phyloP scores from a whole-genome alignment of 2,797 vertebrate species.

The Spinus olivaceus region DNA sequence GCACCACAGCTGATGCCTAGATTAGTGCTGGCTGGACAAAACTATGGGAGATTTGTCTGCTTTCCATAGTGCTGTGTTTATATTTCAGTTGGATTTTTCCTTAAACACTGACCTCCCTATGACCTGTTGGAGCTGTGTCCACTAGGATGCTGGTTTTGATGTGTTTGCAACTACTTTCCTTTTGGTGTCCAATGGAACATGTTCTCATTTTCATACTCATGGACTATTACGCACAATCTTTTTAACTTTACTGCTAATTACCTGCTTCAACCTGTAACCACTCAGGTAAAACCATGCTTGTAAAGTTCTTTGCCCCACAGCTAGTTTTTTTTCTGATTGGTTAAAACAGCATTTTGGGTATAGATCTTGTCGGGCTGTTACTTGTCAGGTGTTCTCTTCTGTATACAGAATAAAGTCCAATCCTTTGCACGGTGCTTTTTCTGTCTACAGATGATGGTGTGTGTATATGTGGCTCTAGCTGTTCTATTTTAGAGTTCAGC shows the following conservation, averaged over 20 bases:
- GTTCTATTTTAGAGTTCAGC: not conserved
- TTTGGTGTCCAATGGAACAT: not conserved
- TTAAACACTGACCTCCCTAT: constrained; percentile 83
- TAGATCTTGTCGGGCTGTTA: not conserved
- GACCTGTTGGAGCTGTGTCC: constrained; percentile 85
- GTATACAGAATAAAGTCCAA: not conserved
- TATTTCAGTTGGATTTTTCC: constrained; percentile 88
- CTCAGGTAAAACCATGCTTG: not conserved
- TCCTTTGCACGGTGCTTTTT: not conserved
- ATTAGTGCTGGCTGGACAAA: constrained; percentile 89
- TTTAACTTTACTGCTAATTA: not conserved
- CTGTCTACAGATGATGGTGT: not conserved
- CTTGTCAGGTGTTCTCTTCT: not conserved
- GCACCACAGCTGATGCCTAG: constrained; percentile 89
- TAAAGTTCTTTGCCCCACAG: not conserved
- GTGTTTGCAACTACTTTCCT: constrained; percentile 31
- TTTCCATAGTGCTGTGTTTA: constrained; percentile 86
- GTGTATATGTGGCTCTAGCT: not conserved
- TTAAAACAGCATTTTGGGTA: not conserved
- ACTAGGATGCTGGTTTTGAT: constrained; percentile 64
- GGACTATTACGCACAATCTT: not conserved
- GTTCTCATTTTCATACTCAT: not conserved
- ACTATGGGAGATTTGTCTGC: constrained; percentile 85
- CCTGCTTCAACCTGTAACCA: not conserved
- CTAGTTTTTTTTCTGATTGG: not conserved